These are phyloP conservation scores for Gorsachius magnificus DNA, from an alignment of 2,797 vertebrate genomes.

Conservation along the genomic window DNA sequence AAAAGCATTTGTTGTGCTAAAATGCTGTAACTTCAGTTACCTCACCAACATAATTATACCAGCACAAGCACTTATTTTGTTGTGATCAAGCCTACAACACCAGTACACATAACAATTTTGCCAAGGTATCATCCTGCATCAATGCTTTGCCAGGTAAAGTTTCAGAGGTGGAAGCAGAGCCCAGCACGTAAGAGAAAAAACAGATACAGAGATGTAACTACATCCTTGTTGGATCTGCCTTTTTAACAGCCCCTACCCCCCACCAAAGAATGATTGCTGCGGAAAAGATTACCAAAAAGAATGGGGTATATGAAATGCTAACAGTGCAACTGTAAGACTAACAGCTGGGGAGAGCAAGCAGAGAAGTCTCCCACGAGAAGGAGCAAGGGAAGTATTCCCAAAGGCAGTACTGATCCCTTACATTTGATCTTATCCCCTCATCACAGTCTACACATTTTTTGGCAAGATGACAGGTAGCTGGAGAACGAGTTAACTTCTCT, in stretches of 20 bases:
- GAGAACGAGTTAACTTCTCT: neutral
- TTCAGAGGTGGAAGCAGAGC: neutral
- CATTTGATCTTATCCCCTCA: constrained; percentile 47
- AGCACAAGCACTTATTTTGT: neutral
- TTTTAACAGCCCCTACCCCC: neutral
- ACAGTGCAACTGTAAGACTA: neutral
- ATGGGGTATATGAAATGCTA: neutral
- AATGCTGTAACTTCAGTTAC: neutral
- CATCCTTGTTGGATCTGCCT: neutral
- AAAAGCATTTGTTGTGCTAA: constrained; percentile 45
- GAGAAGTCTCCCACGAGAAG: constrained; percentile 47
- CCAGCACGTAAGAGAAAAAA: neutral
- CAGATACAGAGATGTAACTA: neutral
- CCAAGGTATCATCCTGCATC: neutral
- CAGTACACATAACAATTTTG: neutral
- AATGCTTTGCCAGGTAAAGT: neutral
- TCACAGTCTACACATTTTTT: neutral
- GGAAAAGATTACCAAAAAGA: neutral
- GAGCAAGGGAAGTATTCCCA: neutral
- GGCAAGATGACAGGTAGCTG: constrained; percentile 23
- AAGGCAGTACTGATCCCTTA: constrained; percentile 21
- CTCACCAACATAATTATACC: constrained; percentile 11
- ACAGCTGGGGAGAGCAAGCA: constrained; percentile 18
- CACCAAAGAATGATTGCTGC: neutral
- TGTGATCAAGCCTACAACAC: neutral